Conservation (phyloP, 2,113 vertebrate genomes). For the Gasterosteus aculeatus region DNA sequence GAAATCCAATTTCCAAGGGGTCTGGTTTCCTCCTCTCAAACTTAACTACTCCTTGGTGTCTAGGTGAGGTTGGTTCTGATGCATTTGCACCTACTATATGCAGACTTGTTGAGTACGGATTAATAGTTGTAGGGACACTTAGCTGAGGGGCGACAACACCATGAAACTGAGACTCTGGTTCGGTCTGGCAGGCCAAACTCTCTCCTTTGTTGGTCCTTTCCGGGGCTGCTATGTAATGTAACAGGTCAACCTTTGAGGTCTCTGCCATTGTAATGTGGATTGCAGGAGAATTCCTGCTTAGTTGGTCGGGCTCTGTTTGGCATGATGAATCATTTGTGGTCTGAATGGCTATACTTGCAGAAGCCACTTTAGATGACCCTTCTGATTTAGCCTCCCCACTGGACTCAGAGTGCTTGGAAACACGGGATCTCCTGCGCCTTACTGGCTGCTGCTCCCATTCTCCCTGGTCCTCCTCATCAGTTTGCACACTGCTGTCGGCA, state of each 20-base stretch:
- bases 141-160: conserved; percentile 89
- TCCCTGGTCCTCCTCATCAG: conserved; percentile 93
- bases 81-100: conserved; percentile 89
- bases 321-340: conserved; percentile 96
- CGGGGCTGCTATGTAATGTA: conserved; percentile 95
- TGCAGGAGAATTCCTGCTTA: conserved; percentile 91
- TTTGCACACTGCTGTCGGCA: conserved; percentile 95
- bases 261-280: conserved; percentile 95
- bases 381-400: conserved; percentile 86
- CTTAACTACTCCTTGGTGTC: conserved; percentile 86
- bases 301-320: conserved; percentile 93
- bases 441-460: conserved; percentile 95
- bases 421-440: conserved; percentile 88
- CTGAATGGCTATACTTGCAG: conserved; percentile 93
- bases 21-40: conserved; percentile 96
- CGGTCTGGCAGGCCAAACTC: conserved; percentile 97
- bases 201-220: conserved; percentile 94
- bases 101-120: conserved; percentile 92
- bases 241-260: conserved; percentile 90
- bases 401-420: conserved; percentile 89
- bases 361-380: conserved; percentile 75
- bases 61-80: conserved; percentile 78
- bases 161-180: conserved; percentile 89
- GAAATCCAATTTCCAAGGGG: conserved; percentile 95
- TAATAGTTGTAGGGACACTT: conserved; percentile 89